phyloP scores from a whole-genome alignment of 2,113 vertebrate species.

The Actenoides hombroni region DNA sequence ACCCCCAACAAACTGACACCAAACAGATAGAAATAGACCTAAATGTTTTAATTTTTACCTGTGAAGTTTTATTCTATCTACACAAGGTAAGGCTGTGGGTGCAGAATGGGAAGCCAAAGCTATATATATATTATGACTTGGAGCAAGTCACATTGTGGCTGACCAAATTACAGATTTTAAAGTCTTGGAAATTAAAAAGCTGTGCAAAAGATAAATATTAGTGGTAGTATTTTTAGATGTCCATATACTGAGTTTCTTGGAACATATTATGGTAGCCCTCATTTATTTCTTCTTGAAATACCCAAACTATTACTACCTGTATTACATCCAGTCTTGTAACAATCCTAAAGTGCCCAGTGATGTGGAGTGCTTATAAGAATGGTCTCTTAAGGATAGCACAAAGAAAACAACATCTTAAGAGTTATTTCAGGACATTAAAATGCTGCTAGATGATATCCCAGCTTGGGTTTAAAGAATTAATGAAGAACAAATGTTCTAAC shows the following conservation, averaged over 20 bases:
- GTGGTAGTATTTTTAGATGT: not conserved
- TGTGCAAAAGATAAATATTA: not conserved
- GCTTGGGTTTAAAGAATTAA: constrained; percentile 80
- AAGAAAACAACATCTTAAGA: constrained; percentile 49
- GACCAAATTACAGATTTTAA: not conserved
- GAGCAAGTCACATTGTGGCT: not conserved
- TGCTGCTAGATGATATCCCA: constrained; percentile 67
- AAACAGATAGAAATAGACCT: not conserved
- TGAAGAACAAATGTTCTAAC: constrained; percentile 80
- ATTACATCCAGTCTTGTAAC: constrained; percentile 42
- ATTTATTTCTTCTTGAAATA: constrained; percentile 58
- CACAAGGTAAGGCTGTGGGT: not conserved
- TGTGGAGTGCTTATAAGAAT: constrained; percentile 42
- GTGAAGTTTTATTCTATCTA: not conserved
- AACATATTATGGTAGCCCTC: constrained; percentile 3
- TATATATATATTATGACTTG: not conserved
- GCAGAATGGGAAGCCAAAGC: not conserved
- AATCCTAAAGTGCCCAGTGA: constrained; percentile 27
- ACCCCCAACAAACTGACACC: not conserved
- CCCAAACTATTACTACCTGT: constrained; percentile 17
- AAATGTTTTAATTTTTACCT: not conserved
- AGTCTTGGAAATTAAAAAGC: not conserved
- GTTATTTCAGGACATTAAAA: constrained; percentile 71
- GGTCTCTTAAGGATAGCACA: constrained; percentile 14
- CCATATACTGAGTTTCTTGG: constrained; percentile 4